Percentiles rank a stretch among this genome's conserved stretches.
These are phyloP conservation scores for Meloidogyne hapla DNA, from an alignment of 1,140 invertebrate species.

Conservation along the genomic window DNA sequence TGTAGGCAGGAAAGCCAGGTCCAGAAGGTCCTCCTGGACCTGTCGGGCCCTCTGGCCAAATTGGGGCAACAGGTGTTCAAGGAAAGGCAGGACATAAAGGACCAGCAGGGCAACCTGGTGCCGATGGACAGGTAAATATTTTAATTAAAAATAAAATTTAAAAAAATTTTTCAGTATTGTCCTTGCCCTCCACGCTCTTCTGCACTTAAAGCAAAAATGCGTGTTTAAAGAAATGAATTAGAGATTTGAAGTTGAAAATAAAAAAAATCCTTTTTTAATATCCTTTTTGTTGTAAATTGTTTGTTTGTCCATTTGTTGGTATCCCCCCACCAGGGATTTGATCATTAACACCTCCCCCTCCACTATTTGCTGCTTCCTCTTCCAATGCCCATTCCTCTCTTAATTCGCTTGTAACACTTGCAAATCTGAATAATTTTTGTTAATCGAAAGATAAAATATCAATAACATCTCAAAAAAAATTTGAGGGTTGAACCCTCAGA, in stretches of 20 bases:
- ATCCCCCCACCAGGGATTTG: background rate
- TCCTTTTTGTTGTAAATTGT: background rate
- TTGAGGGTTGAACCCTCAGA: too few relatives aligned
- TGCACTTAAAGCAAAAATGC: background rate
- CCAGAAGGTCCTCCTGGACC: constrained; percentile 32
- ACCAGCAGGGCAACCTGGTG: constrained; percentile 15
- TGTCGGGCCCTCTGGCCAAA: constrained; percentile 20
- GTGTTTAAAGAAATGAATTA: too few relatives aligned
- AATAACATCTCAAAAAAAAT: too few relatives aligned
- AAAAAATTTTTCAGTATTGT: constrained; percentile 15
- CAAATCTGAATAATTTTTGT: constrained; percentile 19
- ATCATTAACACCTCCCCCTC: background rate
- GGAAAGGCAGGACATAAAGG: constrained; percentile 31
- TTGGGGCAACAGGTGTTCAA: constrained; percentile 37
- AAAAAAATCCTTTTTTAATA: background rate
- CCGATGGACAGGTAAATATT: background rate
- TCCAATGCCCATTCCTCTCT: constrained; percentile 39
- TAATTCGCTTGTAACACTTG: constrained; percentile 30
- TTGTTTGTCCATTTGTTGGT: background rate
- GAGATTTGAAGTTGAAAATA: too few relatives aligned
- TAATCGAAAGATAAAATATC: background rate
- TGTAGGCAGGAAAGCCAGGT: constrained; percentile 34
- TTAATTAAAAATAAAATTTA: background rate
- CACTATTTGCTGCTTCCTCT: constrained; percentile 27
- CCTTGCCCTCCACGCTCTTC: constrained; percentile 20